Base-by-base conservation (phyloP, 2,797 vertebrate genomes). In the Pseudochromis fuscus region DNA sequence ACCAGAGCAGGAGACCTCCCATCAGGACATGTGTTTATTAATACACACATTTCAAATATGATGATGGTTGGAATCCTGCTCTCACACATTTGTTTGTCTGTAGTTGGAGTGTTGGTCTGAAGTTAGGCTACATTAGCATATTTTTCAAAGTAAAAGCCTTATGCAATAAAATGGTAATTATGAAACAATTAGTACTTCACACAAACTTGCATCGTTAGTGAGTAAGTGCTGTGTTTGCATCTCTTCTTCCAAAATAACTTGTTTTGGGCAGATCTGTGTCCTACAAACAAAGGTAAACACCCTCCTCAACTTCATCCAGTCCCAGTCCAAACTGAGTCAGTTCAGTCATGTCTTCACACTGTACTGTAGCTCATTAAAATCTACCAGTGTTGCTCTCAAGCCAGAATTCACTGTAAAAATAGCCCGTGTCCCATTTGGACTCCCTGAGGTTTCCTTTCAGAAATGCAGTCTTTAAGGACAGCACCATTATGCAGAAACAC, bases 351-450 rank as follows among this genome's bases (percentile, higher is more conserved):
- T 38, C 49, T 49, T 56, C 33, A 79, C 53, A 67, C 49, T 49
- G 40, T 40, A 64, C 40, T 60, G 30, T 38, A 56, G 33, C 68
- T 81, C 65, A 74, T 85, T 84, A 79, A 79, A 78, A 72, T 67
- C 46, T 28, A 61, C 53, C 45, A 19, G 38, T 62, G 60, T 35
- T 75, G 38, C 53, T 69, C 56, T 61, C 42, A 52, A 55, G 48
- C 33, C 49, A 68, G 59, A 23, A 24, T 50, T 74, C 37, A 30
- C 7, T 48, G 8, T 60, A 72, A 80, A 84, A 84, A 73, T 75
- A 84, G 25, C 24, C 49, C 4, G 15, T 25, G 63, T 67, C 68
- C 56, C 52, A 80, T 64, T 77, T 67, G 7, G 21, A 70, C 64
- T 45, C 44, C 40, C 52, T 7, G 3, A 18, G 25, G 24, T 58